phyloP scores from a whole-genome alignment of 2,797 vertebrate genomes.

The Rhinichthys osculus region DNA sequence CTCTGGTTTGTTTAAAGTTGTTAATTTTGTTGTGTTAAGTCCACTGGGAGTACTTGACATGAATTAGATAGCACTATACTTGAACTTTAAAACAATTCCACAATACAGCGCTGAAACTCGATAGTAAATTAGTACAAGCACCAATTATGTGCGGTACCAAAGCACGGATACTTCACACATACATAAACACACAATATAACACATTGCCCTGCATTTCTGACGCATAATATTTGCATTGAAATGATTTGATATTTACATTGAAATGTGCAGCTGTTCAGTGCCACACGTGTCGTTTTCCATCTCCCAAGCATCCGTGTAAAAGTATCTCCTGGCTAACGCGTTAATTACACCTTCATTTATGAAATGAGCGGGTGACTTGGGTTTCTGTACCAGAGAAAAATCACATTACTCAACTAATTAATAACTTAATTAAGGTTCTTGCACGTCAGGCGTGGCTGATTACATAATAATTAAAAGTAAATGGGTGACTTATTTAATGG shows the following conservation, averaged over 20 bases:
- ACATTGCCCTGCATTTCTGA: neutral
- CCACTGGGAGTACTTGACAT: neutral
- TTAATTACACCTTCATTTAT: conserved; percentile 61
- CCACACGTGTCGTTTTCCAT: neutral
- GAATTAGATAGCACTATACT: conserved; percentile 8
- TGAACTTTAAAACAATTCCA: conserved; percentile 30
- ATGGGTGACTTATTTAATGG: conserved; percentile 80
- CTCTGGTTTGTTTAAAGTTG: neutral
- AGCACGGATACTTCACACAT: neutral
- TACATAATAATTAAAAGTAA: conserved; percentile 84
- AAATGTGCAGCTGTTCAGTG: neutral
- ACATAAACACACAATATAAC: neutral
- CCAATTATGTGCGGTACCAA: neutral
- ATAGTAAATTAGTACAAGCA: conserved; percentile 19
- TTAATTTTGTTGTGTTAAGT: neutral
- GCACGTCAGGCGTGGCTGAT: conserved; percentile 77
- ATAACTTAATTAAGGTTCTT: conserved; percentile 83
- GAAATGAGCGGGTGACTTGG: conserved; percentile 65
- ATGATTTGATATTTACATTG: conserved; percentile 17
- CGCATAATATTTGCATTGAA: conserved; percentile 6
- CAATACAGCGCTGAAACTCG: neutral
- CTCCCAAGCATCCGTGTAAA: neutral
- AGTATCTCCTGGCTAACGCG: conserved; percentile 51
- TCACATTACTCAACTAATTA: conserved; percentile 83
- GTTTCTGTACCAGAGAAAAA: conserved; percentile 74